Conservation (phyloP, 2,888 invertebrate genomes). For the Dendrolimus pini region DNA sequence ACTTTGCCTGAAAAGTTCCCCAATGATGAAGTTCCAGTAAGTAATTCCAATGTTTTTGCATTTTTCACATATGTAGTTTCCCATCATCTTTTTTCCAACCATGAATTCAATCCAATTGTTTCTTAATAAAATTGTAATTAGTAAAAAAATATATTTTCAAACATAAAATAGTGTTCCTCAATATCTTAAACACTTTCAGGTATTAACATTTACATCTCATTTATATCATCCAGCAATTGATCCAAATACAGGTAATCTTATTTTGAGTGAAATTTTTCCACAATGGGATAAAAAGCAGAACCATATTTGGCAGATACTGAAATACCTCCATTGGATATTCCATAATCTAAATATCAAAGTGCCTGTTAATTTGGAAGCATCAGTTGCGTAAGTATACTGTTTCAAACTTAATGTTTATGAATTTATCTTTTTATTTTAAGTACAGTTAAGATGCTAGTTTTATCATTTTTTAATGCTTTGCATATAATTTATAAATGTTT, state of each 20-base stretch:
- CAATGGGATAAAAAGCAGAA: conserved; percentile 90
- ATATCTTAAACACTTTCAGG: conserved; percentile 65
- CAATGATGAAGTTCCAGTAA: conserved; percentile 88
- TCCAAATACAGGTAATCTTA: conserved; percentile 84
- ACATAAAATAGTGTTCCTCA: too few species aligned
- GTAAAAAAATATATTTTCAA: too few species aligned
- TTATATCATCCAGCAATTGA: conserved; percentile 93
- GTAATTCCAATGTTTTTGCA: conserved; percentile 29
- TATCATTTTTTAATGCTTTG: too few species aligned
- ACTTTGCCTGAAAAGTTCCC: conserved; percentile 93
- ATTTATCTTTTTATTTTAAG: too few species aligned
- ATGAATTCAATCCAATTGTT: too few species aligned
- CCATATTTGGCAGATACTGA: conserved; percentile 93
- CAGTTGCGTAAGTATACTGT: conserved; percentile 74
- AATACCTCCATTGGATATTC: conserved; percentile 89
- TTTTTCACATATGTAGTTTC: too few species aligned
- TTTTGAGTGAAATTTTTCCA: conserved; percentile 87
- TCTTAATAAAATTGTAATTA: too few species aligned
- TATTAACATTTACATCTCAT: conserved; percentile 87
- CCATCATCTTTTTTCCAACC: too few species aligned
- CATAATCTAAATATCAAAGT: conserved; percentile 86
- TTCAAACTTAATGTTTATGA: too few species aligned
- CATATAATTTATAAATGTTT: too few species aligned
- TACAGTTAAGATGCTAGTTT: too few species aligned
- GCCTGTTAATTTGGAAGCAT: conserved; percentile 84